phyloP scores from a whole-genome alignment of 2,113 vertebrate genomes.

The Oenanthe oenanthe region DNA sequence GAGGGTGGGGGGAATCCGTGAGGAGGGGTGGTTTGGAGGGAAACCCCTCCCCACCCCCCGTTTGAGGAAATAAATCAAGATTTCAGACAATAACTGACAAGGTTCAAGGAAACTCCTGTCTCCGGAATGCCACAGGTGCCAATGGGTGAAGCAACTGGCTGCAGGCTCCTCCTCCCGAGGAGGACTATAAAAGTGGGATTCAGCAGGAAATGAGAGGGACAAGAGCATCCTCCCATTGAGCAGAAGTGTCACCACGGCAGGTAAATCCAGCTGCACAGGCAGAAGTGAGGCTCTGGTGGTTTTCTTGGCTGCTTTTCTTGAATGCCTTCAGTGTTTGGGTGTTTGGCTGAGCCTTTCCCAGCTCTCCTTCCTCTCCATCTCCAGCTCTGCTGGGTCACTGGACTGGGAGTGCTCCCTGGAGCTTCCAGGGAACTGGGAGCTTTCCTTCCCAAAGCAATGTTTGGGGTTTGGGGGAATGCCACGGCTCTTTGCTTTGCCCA shows the following conservation, averaged over 20 bases:
- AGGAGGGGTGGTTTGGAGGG: constrained; percentile 21
- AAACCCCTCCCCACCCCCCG: background rate
- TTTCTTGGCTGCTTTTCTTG: constrained; percentile 13
- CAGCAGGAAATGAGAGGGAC: constrained; percentile 70
- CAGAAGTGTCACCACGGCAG: constrained; percentile 56
- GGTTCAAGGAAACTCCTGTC: constrained; percentile 32
- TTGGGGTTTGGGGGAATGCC: background rate
- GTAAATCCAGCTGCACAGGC: constrained; percentile 46
- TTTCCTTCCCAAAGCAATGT: background rate
- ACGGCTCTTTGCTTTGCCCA: background rate
- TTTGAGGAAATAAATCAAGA: constrained; percentile 26
- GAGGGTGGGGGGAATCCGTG: constrained; percentile 52
- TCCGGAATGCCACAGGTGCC: constrained; percentile 26
- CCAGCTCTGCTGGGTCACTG: background rate
- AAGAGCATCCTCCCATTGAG: constrained; percentile 52
- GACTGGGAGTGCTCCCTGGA: background rate
- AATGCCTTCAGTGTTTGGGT: background rate
- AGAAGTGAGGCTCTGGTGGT: background rate
- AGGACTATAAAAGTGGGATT: constrained; percentile 60
- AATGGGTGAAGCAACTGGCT: constrained; percentile 27
- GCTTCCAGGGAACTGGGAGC: background rate
- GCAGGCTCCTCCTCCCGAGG: constrained; percentile 47
- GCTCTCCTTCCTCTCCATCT: background rate
- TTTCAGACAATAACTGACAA: constrained; percentile 14
- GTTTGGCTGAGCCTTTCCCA: background rate